Percentiles rank a stretch among this genome's conserved stretches.
Conservation (phyloP, 2,113 vertebrate species). For the Tachysurus vachellii region DNA sequence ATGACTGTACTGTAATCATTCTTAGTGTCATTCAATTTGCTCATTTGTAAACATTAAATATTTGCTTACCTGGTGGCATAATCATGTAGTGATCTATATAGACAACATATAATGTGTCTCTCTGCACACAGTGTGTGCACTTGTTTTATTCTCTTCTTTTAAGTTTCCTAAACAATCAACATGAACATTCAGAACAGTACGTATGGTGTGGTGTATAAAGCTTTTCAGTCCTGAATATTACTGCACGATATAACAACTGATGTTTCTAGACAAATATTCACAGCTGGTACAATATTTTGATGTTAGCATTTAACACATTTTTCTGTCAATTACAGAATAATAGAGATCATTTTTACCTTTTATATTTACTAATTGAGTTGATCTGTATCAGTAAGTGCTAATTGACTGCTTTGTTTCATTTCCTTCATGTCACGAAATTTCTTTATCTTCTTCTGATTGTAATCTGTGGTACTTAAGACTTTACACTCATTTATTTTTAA, state of each 20-base stretch:
- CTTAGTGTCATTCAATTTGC: neutral
- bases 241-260: neutral
- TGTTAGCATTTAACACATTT: neutral
- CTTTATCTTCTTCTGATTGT: neutral
- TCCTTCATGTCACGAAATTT: neutral
- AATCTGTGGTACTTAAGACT: neutral
- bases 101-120: neutral
- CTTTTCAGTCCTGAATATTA: neutral
- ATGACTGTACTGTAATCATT: neutral
- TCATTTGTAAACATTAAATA: neutral
- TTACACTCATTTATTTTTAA: neutral
- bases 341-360: neutral
- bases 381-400: neutral
- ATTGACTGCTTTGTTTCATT: neutral
- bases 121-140: neutral
- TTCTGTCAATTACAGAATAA: neutral
- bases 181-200: neutral
- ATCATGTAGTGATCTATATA: neutral
- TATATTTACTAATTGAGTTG: neutral
- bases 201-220: neutral
- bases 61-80: neutral
- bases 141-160: neutral
- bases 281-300: neutral
- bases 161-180: neutral
- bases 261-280: neutral